Conservation (phyloP, 2,113 vertebrate species). For the Tamias sibiricus region DNA sequence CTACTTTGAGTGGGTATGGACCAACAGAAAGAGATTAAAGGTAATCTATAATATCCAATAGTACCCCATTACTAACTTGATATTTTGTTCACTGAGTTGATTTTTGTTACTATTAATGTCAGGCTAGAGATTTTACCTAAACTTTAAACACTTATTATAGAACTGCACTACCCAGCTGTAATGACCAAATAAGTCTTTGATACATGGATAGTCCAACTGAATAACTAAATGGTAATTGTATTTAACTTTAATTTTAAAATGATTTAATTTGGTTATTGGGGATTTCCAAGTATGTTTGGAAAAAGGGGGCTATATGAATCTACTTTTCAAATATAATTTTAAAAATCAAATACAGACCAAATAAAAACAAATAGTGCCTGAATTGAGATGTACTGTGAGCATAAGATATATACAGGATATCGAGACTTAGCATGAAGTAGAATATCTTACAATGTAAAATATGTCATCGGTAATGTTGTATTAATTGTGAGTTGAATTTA, state of each 20-base stretch:
- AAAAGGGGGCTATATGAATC: constrained; percentile 9
- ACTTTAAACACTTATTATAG: background rate
- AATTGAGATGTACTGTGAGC: background rate
- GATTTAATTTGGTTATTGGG: background rate
- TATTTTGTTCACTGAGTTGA: background rate
- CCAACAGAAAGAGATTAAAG: background rate
- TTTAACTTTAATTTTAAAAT: constrained; percentile 28
- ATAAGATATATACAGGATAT: background rate
- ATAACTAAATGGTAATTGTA: constrained; percentile 13
- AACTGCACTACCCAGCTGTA: background rate
- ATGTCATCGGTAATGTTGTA: background rate
- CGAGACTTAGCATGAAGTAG: background rate
- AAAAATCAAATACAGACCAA: background rate
- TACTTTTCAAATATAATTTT: background rate
- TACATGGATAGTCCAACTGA: background rate
- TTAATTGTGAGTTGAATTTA: background rate
- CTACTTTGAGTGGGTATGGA: background rate
- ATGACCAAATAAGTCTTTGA: background rate
- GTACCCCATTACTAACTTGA: background rate
- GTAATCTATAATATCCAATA: background rate
- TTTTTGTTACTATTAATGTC: background rate
- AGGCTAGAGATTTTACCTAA: background rate
- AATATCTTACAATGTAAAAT: background rate
- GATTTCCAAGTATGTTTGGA: background rate
- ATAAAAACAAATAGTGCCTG: background rate